These are phyloP conservation scores for Taphrorychus bicolor DNA, from an alignment of 2,888 invertebrate genomes.

Conservation along the genomic window DNA sequence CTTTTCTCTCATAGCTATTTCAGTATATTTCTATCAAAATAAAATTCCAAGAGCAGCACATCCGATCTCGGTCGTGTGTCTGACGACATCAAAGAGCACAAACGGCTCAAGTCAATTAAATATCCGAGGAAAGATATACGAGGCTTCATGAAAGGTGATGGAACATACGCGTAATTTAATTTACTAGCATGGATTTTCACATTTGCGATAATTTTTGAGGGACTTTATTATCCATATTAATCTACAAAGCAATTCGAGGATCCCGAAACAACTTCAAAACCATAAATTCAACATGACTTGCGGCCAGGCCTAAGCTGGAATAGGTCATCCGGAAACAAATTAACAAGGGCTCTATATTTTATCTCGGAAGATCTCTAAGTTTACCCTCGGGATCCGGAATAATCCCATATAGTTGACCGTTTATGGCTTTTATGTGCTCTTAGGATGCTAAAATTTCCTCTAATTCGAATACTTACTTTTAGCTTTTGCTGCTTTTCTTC, in stretches of 20 bases:
- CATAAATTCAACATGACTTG: constrained; percentile 33
- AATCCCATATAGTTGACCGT: constrained; percentile 29
- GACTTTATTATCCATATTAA: too few species aligned
- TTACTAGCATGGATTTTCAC: too few species aligned
- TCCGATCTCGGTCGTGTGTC: constrained; percentile 12
- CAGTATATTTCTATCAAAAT: constrained; percentile 19
- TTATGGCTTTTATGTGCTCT: constrained; percentile 17
- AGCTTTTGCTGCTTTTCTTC: neutral
- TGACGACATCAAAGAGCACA: constrained; percentile 25
- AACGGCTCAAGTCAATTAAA: constrained; percentile 32
- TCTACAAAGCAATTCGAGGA: too few species aligned
- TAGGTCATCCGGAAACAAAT: constrained; percentile 36
- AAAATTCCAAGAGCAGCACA: constrained; percentile 19
- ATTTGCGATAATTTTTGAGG: too few species aligned
- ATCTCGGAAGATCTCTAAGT: constrained; percentile 26
- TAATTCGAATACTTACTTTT: constrained; percentile 8
- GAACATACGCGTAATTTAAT: constrained; percentile 16
- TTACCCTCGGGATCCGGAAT: constrained; percentile 24
- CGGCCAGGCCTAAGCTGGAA: constrained; percentile 25
- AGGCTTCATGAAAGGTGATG: constrained; percentile 16
- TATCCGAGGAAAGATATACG: constrained; percentile 18
- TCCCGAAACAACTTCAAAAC: constrained; percentile 13
- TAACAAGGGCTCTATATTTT: constrained; percentile 35
- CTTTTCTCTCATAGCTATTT: neutral
- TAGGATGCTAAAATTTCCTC: neutral